A percentile compares a stretch with the other conserved stretches of the same genome.
Conservation (phyloP, 2,888 invertebrate species). For the Ceratothoa steindachneri region DNA sequence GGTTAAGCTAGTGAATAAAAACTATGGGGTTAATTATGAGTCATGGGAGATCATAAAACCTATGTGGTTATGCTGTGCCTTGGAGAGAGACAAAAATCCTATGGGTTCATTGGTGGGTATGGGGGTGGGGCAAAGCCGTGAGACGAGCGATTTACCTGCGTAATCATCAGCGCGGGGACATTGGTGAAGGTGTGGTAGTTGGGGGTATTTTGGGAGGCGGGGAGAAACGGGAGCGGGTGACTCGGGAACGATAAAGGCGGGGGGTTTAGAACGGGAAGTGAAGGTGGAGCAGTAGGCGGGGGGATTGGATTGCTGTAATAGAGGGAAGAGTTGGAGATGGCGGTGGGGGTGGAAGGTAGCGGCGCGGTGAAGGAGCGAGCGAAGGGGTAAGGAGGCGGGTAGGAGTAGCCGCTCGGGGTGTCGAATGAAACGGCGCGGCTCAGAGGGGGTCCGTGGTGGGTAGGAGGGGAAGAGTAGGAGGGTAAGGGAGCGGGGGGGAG, state of each 20-base stretch:
- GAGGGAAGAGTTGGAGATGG: no score
- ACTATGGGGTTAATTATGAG: no score
- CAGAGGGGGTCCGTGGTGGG: no score
- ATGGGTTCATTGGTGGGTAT: no score
- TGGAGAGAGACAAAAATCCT: no score
- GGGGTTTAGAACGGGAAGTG: not conserved
- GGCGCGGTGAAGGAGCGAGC: not conserved
- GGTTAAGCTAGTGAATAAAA: no score
- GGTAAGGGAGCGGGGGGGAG: not conserved
- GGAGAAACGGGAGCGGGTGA: not conserved
- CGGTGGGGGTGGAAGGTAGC: not conserved
- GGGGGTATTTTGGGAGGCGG: not conserved
- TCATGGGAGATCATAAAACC: no score
- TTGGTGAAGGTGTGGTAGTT: not conserved
- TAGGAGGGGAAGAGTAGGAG: not conserved
- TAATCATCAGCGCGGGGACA: not conserved
- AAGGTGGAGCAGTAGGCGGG: not conserved
- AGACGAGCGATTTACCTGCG: slow-evolving; percentile 5
- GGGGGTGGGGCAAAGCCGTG: no score
- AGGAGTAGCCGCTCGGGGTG: not conserved
- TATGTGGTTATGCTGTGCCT: no score
- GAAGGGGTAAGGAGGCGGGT: not conserved
- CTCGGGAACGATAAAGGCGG: not conserved
- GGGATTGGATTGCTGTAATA: no score
- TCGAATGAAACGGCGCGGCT: no score